A percentile compares a stretch with the other conserved stretches of the same genome.
Conservation (phyloP, 2,113 vertebrate genomes). For the Arothron firmamentum region DNA sequence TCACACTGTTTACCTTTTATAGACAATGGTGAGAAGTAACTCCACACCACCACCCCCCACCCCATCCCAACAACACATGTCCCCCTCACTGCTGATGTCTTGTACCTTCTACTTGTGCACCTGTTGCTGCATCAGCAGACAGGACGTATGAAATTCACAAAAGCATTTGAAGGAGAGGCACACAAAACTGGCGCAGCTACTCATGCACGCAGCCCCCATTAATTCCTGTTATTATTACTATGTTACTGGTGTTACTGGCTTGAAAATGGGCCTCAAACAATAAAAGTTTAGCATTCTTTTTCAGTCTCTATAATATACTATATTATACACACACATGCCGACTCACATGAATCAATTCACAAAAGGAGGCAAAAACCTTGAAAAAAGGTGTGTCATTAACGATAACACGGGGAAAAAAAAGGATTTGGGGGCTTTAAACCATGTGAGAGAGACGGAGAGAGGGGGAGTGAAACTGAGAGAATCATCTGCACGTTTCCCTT, state of each 20-base stretch:
- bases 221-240: too few relatives aligned
- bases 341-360: background rate
- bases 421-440: background rate
- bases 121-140: background rate
- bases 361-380: background rate
- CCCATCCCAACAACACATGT: slow-evolving; percentile 18
- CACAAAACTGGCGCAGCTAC: background rate
- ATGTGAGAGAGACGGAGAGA: slow-evolving; percentile 1
- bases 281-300: too few relatives aligned
- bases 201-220: background rate
- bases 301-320: too few relatives aligned
- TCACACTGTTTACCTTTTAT: slow-evolving; percentile 79
- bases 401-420: slow-evolving; percentile 3
- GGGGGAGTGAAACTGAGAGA: slow-evolving; percentile 25
- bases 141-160: background rate
- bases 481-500: slow-evolving; percentile 59
- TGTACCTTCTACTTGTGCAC: slow-evolving; percentile 24
- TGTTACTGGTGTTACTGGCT: too few relatives aligned
- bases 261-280: too few relatives aligned
- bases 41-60: too few relatives aligned
- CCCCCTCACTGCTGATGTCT: slow-evolving; percentile 18
- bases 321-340: too few relatives aligned
- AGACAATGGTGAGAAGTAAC: slow-evolving; percentile 77
- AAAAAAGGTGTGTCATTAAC: background rate
- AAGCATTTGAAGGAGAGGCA: slow-evolving; percentile 1